Conservation (phyloP, 2,113 vertebrate genomes). For the Cheilinus undulatus region DNA sequence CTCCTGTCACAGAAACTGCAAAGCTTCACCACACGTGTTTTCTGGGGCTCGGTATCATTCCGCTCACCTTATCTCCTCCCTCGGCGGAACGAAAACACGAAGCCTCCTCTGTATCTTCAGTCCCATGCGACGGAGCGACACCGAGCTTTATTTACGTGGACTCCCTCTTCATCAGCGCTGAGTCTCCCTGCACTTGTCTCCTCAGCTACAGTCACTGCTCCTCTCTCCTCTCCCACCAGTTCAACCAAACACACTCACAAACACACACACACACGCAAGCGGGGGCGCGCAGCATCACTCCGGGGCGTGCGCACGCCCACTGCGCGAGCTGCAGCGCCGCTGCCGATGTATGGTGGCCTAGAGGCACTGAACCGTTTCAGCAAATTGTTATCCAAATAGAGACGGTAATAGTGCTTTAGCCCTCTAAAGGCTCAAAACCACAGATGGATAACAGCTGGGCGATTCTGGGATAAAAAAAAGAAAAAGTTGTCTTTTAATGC, state of each 20-base stretch:
- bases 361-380: conserved; percentile 38
- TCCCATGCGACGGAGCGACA: conserved; percentile 18
- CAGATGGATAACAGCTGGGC: conserved; percentile 68
- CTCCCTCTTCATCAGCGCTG: conserved; percentile 53
- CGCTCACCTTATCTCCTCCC: conserved; percentile 50
- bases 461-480: conserved; percentile 26
- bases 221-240: conserved; percentile 8
- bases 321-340: conserved; percentile 73
- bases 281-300: conserved; percentile 67
- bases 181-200: conserved; percentile 55
- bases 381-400: conserved; percentile 46
- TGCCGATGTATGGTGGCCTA: conserved; percentile 56
- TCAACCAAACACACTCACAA: background rate
- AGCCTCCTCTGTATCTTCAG: conserved; percentile 16
- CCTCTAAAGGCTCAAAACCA: conserved; percentile 3
- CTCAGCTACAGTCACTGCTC: conserved; percentile 63
- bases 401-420: conserved; percentile 14
- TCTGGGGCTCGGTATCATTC: background rate
- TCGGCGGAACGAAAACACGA: conserved; percentile 32
- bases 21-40: conserved; percentile 47
- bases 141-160: conserved; percentile 54
- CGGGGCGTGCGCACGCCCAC: conserved; percentile 61
- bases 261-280: conserved; percentile 19
- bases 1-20: conserved; percentile 58
- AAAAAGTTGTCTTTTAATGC: conserved; percentile 49